phyloP scores from a whole-genome alignment of 2,113 vertebrate species.

The Catharus bicknelli region DNA sequence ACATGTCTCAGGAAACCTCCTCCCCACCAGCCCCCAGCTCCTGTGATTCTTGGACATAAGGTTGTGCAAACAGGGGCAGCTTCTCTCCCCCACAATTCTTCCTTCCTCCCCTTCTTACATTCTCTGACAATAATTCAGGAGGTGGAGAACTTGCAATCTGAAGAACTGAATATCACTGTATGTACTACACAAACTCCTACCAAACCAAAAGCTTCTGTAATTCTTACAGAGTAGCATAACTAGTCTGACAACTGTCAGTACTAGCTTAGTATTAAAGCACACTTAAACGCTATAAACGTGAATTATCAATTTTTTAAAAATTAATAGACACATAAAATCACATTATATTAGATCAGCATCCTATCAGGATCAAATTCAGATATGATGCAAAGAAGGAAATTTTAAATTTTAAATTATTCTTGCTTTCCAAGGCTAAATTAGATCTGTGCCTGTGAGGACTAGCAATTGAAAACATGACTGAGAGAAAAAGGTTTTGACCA shows the following conservation, averaged over 20 bases:
- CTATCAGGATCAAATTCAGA: background rate
- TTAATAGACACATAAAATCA: background rate
- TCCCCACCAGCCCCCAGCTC: background rate
- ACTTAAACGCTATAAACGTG: background rate
- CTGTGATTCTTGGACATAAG: background rate
- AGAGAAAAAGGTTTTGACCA: background rate
- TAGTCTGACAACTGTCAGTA: background rate
- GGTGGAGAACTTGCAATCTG: background rate
- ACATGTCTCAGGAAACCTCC: background rate
- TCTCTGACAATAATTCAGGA: constrained; percentile 3
- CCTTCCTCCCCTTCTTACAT: background rate
- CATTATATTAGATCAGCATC: background rate
- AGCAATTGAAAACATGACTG: background rate
- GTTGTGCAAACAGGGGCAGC: background rate
- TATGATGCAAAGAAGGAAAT: background rate
- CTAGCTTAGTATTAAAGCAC: background rate
- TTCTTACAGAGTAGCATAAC: background rate
- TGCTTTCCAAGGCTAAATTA: background rate
- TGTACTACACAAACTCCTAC: background rate
- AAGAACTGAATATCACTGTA: background rate
- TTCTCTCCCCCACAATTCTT: background rate
- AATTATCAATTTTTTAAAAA: background rate
- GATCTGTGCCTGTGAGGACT: background rate
- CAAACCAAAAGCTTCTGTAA: background rate
- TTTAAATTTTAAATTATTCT: background rate